phyloP scores from a whole-genome alignment of 2,797 vertebrate genomes.

The Heterohyrax brucei region DNA sequence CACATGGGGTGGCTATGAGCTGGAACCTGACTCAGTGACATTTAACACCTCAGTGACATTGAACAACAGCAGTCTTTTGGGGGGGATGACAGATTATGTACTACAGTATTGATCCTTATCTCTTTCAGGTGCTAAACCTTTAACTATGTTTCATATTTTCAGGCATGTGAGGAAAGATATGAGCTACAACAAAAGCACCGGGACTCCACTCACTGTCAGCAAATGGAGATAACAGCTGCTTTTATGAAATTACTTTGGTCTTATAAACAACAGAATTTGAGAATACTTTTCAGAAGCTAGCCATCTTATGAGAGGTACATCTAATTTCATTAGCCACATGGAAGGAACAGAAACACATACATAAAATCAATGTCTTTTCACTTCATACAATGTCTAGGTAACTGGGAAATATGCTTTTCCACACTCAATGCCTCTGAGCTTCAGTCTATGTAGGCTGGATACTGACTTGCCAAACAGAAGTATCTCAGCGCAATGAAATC shows the following conservation, averaged over 20 bases:
- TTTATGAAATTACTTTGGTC: conserved; percentile 63
- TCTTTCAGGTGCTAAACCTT: conserved; percentile 35
- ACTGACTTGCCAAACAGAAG: background rate
- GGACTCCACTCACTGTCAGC: conserved; percentile 13
- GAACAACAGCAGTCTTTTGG: background rate
- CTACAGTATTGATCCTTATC: conserved; percentile 20
- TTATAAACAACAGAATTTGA: conserved; percentile 44
- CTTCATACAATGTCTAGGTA: background rate
- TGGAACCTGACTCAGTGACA: too few species aligned
- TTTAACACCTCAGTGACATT: background rate
- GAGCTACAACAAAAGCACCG: background rate
- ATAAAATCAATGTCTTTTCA: conserved; percentile 16
- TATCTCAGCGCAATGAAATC: background rate
- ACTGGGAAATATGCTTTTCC: conserved; percentile 5
- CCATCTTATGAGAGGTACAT: conserved; percentile 1
- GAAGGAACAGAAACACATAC: background rate
- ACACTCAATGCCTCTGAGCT: background rate
- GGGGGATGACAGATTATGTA: background rate
- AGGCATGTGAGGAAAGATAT: conserved; percentile 53
- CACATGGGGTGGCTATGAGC: too few species aligned
- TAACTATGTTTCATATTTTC: conserved; percentile 30
- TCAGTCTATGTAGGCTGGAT: background rate
- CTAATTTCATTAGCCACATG: background rate
- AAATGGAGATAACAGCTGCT: conserved; percentile 20
- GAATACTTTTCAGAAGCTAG: conserved; percentile 19